Evolutionary conservation across 2,888 invertebrate species (phyloP), one percentile per base, ranked within the genome.

Genomic region (Axea sp.): DNA sequence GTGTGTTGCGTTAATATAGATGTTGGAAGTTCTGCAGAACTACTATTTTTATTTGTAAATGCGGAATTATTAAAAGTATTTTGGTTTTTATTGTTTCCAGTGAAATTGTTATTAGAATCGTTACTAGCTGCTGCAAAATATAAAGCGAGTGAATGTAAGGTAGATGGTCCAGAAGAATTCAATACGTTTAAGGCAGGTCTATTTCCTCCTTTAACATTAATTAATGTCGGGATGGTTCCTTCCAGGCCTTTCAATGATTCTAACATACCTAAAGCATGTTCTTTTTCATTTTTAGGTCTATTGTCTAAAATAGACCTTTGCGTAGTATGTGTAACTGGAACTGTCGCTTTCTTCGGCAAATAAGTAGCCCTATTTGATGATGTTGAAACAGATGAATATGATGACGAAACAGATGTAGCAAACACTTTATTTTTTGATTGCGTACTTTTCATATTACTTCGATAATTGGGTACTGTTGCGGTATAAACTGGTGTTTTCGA

Each of bases 81-180:
- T 7, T 74, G 17, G 12, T 69, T 8, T 8, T 76, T 74, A 22
- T 79, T 62, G 30, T 84, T 82, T 1, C 81, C 82, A 0, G 85
- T 80, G 2, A 88, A 85, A 22, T 90, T 86, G 3, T 78, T 77
- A 1, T 81, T 80, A 1, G 81, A 82, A 22, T 83, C 82, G n/a
- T 83, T 83, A 71, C 92, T 89, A 76, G 92, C 92, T 4, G 92
- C 92, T 1, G 94, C 94, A 82, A 95, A 95, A 82, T 95, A 95
- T 76, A 94, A 91, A 0, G 95, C 95, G 35, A 95, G 84, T 0
- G 94, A 93, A 78, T 94, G 94, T 6, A 94, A 88, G 0, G 94
- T 93, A 82, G 93, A 93, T 0, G 95, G 94, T 0, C 94, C 93
- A 0, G 93, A 91, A 0, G 94, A 94, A 8, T 92, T 92, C 1